Conservation (phyloP, 2,888 invertebrate species). For the Caenorhabditis sp. region DNA sequence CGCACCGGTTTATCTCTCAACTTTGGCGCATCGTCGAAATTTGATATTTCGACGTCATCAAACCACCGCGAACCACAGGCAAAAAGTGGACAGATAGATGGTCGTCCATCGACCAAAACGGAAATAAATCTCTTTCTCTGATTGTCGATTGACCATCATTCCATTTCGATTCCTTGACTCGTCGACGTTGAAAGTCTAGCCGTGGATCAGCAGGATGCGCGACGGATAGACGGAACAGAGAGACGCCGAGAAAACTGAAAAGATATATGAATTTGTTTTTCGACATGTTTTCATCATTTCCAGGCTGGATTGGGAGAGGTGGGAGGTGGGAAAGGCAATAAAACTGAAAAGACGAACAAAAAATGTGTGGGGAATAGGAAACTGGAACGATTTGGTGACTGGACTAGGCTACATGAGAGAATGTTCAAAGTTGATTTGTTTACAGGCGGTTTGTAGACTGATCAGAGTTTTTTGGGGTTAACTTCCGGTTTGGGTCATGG, state of each 20-base stretch:
- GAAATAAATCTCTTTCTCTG: neutral
- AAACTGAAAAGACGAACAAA: conserved; percentile 2
- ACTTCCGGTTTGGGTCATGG: too few relatives aligned
- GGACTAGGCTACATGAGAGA: conserved; percentile 10
- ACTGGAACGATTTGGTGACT: conserved; percentile 37
- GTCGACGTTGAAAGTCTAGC: conserved; percentile 45
- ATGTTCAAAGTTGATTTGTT: too few relatives aligned
- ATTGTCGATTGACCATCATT: conserved; percentile 5
- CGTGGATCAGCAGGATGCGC: conserved; percentile 7
- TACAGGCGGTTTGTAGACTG: too few relatives aligned
- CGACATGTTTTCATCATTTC: too few relatives aligned
- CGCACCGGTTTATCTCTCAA: conserved; percentile 39
- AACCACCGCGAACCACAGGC: too few relatives aligned
- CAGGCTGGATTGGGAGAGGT: too few relatives aligned
- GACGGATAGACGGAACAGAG: neutral
- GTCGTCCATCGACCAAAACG: conserved; percentile 44
- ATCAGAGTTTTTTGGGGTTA: too few relatives aligned
- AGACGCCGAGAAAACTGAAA: neutral
- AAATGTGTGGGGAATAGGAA: conserved; percentile 7
- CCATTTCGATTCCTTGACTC: conserved; percentile 56
- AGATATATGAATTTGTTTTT: too few relatives aligned
- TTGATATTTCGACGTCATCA: conserved; percentile 53
- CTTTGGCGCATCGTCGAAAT: conserved; percentile 32
- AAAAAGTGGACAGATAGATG: conserved; percentile 29
- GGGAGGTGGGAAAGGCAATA: conserved; percentile 7